Evolutionary conservation across 2,113 vertebrate genomes (phyloP), one percentile per base, ranked within the genome.

Genomic region (Zapus hudsonius): DNA sequence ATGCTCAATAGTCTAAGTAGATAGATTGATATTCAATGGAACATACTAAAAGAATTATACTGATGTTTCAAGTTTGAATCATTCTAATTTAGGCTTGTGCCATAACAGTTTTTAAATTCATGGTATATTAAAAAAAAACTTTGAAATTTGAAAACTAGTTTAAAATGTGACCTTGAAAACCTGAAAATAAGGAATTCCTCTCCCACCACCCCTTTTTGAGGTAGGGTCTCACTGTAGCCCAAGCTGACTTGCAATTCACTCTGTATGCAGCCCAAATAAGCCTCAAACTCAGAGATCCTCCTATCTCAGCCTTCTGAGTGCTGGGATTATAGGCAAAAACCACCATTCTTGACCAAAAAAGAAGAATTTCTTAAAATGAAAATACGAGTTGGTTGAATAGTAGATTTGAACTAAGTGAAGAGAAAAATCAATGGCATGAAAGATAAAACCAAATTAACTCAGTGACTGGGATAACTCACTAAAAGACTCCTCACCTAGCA

Each of bases 401-500:
- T 27, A 86, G 20, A 33, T 76, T 72, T 57, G 57, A 89, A 85
- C 80, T 20, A 44, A 11, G 4, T 75, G 31, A 42, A 87, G 33
- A 70, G 13, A 93, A 90, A 47, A 82, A 89, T 66, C 23, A 92
- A 44, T 87, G 25, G 64, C 47, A 12, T 87, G 25, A 90, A 90
- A 72, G 20, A 76, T 38, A 63, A 76, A 47, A 86, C 47, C 80
- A 36, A 84, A 87, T 69, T 44, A 79, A 67, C 6, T 12, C 20
- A 33, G 79, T 38, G 27, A 17, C 29, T 42, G 15, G 27, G 16
- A 38, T 40, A 64, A 64, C 11, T 42, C 16, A 63, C 36, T 63
- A 16, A 15, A 63, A 63, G 22, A 19, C 25, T 40, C 29, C 25
- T 61, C 31, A 15, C 59, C 79, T 81, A 81, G 25, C 57, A 81